Percentiles rank a stretch among this genome's conserved stretches.
Evolutionary conservation across 1,140 invertebrate genomes (phyloP).

Genomic region (Bombus turneri): DNA sequence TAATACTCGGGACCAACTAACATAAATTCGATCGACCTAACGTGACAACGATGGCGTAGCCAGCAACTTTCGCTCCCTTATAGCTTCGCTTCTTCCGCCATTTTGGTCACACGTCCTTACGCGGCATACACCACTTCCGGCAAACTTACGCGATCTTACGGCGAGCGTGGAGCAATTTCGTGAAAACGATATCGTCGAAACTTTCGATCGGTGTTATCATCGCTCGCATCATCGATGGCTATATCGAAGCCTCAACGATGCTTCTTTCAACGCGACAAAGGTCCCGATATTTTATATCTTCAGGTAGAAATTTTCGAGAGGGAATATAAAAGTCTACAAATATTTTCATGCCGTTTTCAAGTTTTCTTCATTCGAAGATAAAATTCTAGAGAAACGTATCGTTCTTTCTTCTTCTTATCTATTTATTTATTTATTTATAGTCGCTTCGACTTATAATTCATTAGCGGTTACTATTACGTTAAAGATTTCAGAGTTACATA

Average conservation of each 20-base stretch:
- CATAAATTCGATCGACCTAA: constrained; percentile 14
- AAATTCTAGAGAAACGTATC: neutral
- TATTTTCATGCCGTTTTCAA: neutral
- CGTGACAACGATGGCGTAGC: neutral
- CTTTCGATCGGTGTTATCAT: neutral
- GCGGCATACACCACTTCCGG: neutral
- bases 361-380: neutral
- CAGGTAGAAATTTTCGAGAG: neutral
- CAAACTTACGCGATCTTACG: neutral
- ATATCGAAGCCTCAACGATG: neutral
- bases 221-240: neutral
- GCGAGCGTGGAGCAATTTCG: neutral
- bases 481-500: no score
- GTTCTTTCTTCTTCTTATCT: no score
- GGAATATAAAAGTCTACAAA: neutral
- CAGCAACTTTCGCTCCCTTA: neutral
- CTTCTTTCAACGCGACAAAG: neutral
- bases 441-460: no score
- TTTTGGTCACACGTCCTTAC: neutral
- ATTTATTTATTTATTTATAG: no score
- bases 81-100: neutral
- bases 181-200: constrained; percentile 4
- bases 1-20: neutral
- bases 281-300: no score
- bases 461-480: no score